Conservation (phyloP, 2,888 invertebrate species). For the Callimorpha dominula region DNA sequence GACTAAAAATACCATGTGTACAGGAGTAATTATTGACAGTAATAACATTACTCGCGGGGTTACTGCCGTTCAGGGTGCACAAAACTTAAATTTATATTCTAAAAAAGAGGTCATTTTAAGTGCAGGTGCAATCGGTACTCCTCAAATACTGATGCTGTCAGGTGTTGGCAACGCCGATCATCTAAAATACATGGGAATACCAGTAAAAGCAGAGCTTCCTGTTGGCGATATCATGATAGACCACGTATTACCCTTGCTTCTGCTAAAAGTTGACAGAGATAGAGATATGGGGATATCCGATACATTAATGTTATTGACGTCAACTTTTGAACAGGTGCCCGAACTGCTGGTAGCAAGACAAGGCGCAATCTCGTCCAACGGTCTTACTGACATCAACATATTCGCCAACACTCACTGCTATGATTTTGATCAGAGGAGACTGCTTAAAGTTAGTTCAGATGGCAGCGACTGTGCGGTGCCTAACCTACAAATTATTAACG, state of each 20-base stretch:
- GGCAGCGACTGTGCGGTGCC: conserved; percentile 63
- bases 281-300: conserved; percentile 25
- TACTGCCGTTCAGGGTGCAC: conserved; percentile 43
- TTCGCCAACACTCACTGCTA: conserved; percentile 70
- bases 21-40: conserved; percentile 62
- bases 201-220: conserved; percentile 59
- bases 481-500: conserved; percentile 61
- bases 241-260: conserved; percentile 59
- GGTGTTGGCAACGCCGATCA: conserved; percentile 69
- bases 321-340: conserved; percentile 27
- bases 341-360: conserved; percentile 45
- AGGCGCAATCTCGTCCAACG: conserved; percentile 66
- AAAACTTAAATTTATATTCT: conserved; percentile 54
- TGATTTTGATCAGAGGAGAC: conserved; percentile 47
- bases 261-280: conserved; percentile 58
- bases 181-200: conserved; percentile 55
- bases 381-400: conserved; percentile 62
- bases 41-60: conserved; percentile 61
- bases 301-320: conserved; percentile 25
- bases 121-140: conserved; percentile 69
- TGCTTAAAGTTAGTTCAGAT: conserved; percentile 48
- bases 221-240: conserved; percentile 70
- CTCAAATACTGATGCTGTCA: conserved; percentile 72
- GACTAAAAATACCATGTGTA: conserved; percentile 61
- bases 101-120: conserved; percentile 68